phyloP scores from a whole-genome alignment of 2,797 vertebrate species.

The Pseudochaenichthys georgianus region DNA sequence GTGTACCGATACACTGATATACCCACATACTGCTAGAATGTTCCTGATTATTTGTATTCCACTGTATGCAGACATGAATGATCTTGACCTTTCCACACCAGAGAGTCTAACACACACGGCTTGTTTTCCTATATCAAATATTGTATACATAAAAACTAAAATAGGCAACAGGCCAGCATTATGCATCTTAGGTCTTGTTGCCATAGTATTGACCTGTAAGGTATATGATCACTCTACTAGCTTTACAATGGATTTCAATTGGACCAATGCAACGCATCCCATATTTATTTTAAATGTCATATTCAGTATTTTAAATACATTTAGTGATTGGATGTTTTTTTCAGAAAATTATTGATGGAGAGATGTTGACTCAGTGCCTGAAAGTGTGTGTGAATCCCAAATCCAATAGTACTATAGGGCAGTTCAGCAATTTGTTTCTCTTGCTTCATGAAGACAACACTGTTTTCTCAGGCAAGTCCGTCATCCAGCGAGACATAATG shows the following conservation, averaged over 20 bases:
- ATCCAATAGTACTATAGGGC: too few relatives aligned
- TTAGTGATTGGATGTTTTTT: background rate
- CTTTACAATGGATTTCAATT: background rate
- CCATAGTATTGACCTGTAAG: background rate
- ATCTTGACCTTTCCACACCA: background rate
- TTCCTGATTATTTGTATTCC: background rate
- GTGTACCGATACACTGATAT: background rate
- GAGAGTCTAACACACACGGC: background rate
- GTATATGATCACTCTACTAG: background rate
- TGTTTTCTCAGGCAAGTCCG: background rate
- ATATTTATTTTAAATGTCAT: background rate
- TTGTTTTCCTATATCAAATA: background rate
- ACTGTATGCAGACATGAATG: background rate
- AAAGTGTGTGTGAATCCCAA: too few relatives aligned
- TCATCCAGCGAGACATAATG: constrained; percentile 52
- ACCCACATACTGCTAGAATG: background rate
- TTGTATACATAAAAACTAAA: too few relatives aligned
- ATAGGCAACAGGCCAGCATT: too few relatives aligned
- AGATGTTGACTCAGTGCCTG: too few relatives aligned
- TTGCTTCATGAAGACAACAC: constrained; percentile 38
- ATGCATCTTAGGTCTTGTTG: background rate
- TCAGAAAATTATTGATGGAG: too few relatives aligned
- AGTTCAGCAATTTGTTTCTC: constrained; percentile 11
- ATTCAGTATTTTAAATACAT: too few relatives aligned
- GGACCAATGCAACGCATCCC: background rate